A percentile compares a stretch with the other conserved stretches of the same genome.
Evolutionary conservation across 2,888 invertebrate genomes (phyloP).

Genomic region (Parnassius orleans): DNA sequence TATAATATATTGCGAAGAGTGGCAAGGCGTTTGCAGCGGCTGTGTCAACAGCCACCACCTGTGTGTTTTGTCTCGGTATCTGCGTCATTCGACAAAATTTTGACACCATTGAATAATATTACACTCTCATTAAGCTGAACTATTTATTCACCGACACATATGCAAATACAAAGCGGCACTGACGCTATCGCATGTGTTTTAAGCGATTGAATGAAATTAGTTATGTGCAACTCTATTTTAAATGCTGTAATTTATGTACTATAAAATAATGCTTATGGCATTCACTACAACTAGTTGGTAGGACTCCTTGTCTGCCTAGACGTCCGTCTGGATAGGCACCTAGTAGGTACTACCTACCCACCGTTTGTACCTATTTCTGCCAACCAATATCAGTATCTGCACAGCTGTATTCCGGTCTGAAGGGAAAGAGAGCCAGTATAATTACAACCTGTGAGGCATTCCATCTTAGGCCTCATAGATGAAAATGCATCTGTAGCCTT

Average conservation of each 20-base stretch:
- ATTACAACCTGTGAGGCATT: no score
- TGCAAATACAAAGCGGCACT: conserved; percentile 33
- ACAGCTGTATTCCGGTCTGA: no score
- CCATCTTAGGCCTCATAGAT: no score
- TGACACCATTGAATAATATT: conserved; percentile 53
- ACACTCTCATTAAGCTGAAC: conserved; percentile 47
- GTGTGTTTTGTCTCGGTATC: conserved; percentile 37
- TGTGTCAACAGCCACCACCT: conserved; percentile 58
- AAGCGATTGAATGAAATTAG: conserved; percentile 43
- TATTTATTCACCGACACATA: conserved; percentile 39
- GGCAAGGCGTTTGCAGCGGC: conserved; percentile 43
- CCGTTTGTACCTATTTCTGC: no score
- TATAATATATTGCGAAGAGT: conserved; percentile 26
- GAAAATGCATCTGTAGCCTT: no score
- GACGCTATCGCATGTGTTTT: conserved; percentile 42
- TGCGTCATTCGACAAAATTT: conserved; percentile 70
- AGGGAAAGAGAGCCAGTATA: no score
- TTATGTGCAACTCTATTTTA: not conserved
- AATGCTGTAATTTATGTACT: no score
- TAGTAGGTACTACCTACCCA: not conserved
- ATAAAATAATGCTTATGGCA: no score
- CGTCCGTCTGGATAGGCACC: no score
- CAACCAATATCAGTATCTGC: no score
- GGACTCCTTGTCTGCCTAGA: no score
- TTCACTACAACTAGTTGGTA: no score